These are phyloP conservation scores for Endotricha flammealis DNA, from an alignment of 2,888 invertebrate species.

Conservation along the genomic window DNA sequence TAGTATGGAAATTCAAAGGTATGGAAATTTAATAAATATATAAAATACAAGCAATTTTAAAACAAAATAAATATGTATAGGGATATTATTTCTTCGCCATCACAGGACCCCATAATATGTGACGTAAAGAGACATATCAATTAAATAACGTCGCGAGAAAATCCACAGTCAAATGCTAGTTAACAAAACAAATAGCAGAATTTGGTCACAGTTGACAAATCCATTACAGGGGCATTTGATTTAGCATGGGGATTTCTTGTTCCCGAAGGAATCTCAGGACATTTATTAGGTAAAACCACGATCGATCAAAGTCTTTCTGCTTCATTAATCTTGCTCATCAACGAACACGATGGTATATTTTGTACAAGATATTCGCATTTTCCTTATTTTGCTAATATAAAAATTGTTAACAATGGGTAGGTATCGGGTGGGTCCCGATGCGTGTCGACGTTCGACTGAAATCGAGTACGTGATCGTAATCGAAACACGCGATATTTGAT, in stretches of 20 bases:
- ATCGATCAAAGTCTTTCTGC: conserved; percentile 71
- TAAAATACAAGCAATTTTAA: not conserved
- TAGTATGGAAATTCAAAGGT: not conserved
- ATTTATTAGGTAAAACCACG: conserved; percentile 69
- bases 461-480: conserved; percentile 6
- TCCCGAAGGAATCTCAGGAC: conserved; percentile 42
- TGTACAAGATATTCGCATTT: conserved; percentile 54
- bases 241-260: conserved; percentile 41
- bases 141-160: too few relatives aligned
- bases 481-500: conserved; percentile 5
- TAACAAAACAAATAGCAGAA: conserved; percentile 7
- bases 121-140: not conserved
- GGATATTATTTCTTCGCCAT: too few relatives aligned
- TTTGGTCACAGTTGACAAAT: conserved; percentile 31
- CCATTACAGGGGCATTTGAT: conserved; percentile 44
- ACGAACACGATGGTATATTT: conserved; percentile 49
- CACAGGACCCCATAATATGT: too few relatives aligned
- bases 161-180: too few relatives aligned
- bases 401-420: conserved; percentile 16
- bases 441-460: conserved; percentile 3
- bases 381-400: conserved; percentile 48
- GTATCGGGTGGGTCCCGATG: conserved; percentile 2
- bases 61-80: not conserved
- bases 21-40: too few relatives aligned
- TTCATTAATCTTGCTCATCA: conserved; percentile 75